Evolutionary conservation across 2,797 vertebrate genomes (phyloP).

Genomic region (Propithecus deckenii): DNA sequence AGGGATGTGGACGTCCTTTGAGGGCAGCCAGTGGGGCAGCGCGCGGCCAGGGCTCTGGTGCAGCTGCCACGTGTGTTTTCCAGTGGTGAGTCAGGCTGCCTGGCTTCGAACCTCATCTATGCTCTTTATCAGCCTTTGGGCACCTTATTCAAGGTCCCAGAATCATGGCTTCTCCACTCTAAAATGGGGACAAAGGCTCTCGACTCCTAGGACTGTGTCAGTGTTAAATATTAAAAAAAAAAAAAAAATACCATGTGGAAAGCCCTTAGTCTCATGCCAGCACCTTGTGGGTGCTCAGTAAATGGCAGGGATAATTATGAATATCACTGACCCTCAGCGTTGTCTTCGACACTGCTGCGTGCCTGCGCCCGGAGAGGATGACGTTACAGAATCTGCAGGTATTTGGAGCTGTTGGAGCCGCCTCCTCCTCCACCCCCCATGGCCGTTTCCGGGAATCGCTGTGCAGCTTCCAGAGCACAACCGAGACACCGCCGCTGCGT

Average conservation of each 20-base stretch:
- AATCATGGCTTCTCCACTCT: neutral
- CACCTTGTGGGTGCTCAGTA: neutral
- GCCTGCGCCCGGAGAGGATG: neutral
- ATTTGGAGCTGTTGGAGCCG: neutral
- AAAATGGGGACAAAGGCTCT: neutral
- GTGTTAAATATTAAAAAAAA: neutral
- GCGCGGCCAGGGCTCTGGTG: neutral
- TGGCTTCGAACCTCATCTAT: neutral
- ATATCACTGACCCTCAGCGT: too few relatives aligned
- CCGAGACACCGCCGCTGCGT: neutral
- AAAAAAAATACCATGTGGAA: accelerated
- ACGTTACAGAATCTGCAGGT: neutral
- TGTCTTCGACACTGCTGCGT: accelerated
- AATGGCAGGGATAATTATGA: neutral
- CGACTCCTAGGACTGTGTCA: neutral
- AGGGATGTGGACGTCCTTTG: neutral
- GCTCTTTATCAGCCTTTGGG: neutral
- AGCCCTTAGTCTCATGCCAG: neutral
- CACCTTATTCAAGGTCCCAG: neutral
- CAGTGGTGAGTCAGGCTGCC: neutral
- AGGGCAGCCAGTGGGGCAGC: neutral
- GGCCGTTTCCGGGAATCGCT: neutral
- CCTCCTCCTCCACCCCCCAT: accelerated
- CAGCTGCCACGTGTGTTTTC: neutral
- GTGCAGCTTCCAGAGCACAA: neutral